Evolutionary conservation across 2,888 invertebrate genomes (phyloP).

Genomic region (Leptopilina drosophilae): DNA sequence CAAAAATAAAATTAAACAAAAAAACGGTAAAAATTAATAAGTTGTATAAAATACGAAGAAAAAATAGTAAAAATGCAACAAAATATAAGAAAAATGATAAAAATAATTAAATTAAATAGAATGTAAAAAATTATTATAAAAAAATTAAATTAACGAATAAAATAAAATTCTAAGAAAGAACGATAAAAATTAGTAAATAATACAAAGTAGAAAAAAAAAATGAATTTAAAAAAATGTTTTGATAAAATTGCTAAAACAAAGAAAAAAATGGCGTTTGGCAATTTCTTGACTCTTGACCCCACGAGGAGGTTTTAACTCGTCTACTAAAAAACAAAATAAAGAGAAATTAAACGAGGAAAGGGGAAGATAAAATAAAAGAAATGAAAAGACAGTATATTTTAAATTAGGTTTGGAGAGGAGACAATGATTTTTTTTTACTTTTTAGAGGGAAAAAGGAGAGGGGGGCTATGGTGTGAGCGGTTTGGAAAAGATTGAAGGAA

Average conservation of each 20-base stretch:
- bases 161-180: no score
- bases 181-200: no score
- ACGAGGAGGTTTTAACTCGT: neutral
- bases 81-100: no score
- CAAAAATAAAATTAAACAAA: no score
- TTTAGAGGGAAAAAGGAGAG: no score
- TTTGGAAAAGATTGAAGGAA: constrained; percentile 53
- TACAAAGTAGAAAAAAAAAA: neutral
- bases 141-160: no score
- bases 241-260: neutral
- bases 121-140: no score
- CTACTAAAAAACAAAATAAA: constrained; percentile 31
- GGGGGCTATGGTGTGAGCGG: constrained; percentile 37
- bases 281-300: neutral
- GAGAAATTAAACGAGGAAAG: neutral
- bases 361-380: neutral
- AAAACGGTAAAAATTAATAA: no score
- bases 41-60: no score
- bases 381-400: constrained; percentile 17
- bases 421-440: neutral
- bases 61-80: no score
- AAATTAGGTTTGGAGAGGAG: constrained; percentile 33
- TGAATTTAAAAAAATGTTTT: no score
- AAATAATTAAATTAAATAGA: no score
- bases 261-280: neutral